Base-by-base conservation (phyloP, 2,888 invertebrate genomes). In the Hetaerina titia region DNA sequence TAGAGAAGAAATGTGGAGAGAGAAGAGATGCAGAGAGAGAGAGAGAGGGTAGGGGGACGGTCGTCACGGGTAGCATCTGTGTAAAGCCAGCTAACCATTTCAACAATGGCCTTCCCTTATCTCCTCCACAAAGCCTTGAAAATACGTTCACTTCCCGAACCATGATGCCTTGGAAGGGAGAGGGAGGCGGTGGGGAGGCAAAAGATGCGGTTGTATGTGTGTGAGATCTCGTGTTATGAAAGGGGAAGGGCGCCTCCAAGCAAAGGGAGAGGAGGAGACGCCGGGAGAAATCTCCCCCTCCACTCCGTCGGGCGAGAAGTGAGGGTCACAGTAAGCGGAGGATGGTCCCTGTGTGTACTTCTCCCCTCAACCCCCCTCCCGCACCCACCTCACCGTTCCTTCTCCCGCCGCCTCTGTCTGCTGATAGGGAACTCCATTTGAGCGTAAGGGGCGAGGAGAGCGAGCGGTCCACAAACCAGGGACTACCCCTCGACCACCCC, bases 41-140 rank as follows among this genome's bases (percentile, higher is more conserved):
- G 74, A 19, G 15, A 22, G 74, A 9, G 25, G 25, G 15, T 45
- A 8, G 89, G 89, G 25, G 90, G 90, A 8, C 31, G 90, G 90
- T 90, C 45, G 63, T 64, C 90, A 64, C 11, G 90, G 90, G 90
- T 90, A 90, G 90, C 90, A 90, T 90, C 90, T 90, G 90, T 90
- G 90, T 58, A 45, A 63, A 90, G 90, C 63, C 64, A 63, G 90
- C 90, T 64, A 90, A 63, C 90, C 90, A 90, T 90, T 90, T 90
- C 90, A 90, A 90, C 90, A 90, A 90, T 90, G 90, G 90, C 45
- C 90, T 90, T 69, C 64, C 64, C 90, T 90, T 90, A 90, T 90
- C 90, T 63, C 63, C 90, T 9, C 60, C 90, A 90, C 90, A 90
- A 90, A 90, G 90, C 64, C 90, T 64, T 90, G 89, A 58, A 89